These are phyloP conservation scores for Coelopa frigida DNA, from an alignment of 1,140 invertebrate genomes.

Conservation along the genomic window DNA sequence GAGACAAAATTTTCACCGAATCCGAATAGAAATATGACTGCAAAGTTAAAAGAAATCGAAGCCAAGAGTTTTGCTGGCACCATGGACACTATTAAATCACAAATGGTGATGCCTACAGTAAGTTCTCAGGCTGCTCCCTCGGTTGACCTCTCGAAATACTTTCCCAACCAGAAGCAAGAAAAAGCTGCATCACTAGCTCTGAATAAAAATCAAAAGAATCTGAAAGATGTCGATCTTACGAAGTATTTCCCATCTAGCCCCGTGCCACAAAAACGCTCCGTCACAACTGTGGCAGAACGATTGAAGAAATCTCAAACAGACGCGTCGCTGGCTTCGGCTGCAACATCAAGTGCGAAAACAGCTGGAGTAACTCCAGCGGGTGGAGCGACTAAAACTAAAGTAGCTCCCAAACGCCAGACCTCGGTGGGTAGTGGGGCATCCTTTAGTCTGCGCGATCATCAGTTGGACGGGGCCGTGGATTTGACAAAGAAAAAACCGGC, in stretches of 20 bases:
- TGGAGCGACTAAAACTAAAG: neutral
- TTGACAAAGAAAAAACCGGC: conserved; percentile 30
- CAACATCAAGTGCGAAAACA: neutral
- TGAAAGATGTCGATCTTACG: conserved; percentile 39
- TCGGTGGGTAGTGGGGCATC: neutral
- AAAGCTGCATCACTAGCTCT: conserved; percentile 24
- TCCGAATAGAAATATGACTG: conserved; percentile 21
- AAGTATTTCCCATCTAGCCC: conserved; percentile 42
- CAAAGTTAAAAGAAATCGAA: conserved; percentile 36
- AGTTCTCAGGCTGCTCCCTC: conserved; percentile 22
- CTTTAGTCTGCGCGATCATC: conserved; percentile 36
- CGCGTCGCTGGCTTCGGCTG: conserved; percentile 10
- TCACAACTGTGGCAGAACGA: conserved; percentile 32
- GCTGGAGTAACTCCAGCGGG: neutral
- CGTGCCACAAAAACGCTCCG: conserved; percentile 27
- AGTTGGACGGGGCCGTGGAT: conserved; percentile 38
- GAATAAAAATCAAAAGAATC: conserved; percentile 40
- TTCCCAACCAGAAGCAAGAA: conserved; percentile 38
- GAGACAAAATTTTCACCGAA: conserved; percentile 15
- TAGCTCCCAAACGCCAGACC: conserved; percentile 8
- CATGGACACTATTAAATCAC: conserved; percentile 37
- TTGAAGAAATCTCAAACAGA: conserved; percentile 36
- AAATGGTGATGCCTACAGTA: conserved; percentile 35
- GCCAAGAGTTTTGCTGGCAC: conserved; percentile 38
- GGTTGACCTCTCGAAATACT: conserved; percentile 41